These are phyloP conservation scores for Chlorodrepanis virens DNA, from an alignment of 2,113 vertebrate species.

Conservation along the genomic window DNA sequence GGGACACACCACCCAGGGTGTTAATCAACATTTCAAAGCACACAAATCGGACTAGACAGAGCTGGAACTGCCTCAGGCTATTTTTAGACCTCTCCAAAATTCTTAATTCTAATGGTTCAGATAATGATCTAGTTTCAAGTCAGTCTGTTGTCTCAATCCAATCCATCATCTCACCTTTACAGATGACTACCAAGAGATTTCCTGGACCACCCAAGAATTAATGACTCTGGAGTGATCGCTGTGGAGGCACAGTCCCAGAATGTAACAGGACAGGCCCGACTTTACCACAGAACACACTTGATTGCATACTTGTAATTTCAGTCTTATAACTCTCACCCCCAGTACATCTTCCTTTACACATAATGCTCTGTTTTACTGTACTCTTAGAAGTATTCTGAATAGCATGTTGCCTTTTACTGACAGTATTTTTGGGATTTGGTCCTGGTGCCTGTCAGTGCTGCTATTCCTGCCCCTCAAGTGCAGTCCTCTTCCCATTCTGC, in stretches of 20 bases:
- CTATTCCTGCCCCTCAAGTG: background rate
- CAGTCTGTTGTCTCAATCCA: background rate
- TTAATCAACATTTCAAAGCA: background rate
- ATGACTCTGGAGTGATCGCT: fast-evolving
- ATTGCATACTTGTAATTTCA: background rate
- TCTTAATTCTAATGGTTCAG: background rate
- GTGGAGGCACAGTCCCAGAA: background rate
- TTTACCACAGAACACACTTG: background rate
- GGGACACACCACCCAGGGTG: fast-evolving
- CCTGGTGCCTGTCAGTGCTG: background rate
- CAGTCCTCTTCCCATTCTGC: background rate
- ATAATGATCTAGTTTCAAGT: background rate
- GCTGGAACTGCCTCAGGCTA: background rate
- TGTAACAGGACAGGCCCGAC: background rate
- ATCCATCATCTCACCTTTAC: background rate
- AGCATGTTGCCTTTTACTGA: background rate
- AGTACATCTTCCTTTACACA: background rate
- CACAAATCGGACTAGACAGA: background rate
- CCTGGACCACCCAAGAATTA: background rate
- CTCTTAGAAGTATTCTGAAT: background rate
- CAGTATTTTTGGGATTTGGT: background rate
- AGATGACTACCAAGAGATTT: background rate
- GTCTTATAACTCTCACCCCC: background rate
- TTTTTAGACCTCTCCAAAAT: background rate
- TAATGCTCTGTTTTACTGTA: background rate